Evolutionary conservation across 64 coral and sea anemone genomes (phyloP).

Genomic region (Cladopsammia gracilis): DNA sequence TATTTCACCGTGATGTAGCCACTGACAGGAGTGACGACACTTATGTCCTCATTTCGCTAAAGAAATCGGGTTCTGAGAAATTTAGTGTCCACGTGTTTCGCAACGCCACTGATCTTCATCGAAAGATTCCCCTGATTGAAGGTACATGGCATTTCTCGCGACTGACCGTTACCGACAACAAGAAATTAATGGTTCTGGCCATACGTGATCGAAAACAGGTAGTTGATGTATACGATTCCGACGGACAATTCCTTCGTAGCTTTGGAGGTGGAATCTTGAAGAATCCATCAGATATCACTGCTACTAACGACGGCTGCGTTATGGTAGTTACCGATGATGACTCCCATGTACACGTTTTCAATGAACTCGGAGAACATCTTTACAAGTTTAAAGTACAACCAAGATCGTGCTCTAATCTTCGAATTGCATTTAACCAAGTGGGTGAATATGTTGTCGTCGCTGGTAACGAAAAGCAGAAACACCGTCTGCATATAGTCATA

Average conservation of each 20-base stretch:
- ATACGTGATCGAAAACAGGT: constrained; percentile 36
- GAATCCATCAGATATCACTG: constrained; percentile 3
- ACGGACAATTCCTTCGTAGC: constrained; percentile 4
- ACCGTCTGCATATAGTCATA: constrained; percentile 11
- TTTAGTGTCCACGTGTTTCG: constrained; percentile 35
- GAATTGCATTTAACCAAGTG: constrained; percentile 1
- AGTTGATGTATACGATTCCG: constrained; percentile 19
- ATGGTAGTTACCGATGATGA: background rate
- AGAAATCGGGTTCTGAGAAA: constrained; percentile 20
- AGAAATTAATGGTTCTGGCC: constrained; percentile 47
- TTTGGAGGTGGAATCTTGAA: constrained; percentile 20
- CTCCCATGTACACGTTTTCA: constrained; percentile 41
- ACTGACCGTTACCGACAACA: background rate
- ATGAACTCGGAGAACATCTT: constrained; percentile 33
- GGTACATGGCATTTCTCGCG: constrained; percentile 30
- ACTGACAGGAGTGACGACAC: constrained; percentile 35
- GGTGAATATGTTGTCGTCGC: constrained; percentile 15
- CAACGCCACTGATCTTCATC: background rate
- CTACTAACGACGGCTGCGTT: background rate
- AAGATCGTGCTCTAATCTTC: constrained; percentile 1
- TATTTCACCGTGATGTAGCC: constrained; percentile 9
- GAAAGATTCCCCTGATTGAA: constrained; percentile 20
- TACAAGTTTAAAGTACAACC: constrained; percentile 43
- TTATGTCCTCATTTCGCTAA: constrained; percentile 28
- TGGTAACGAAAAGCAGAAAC: background rate